Percentiles rank a stretch among this genome's conserved stretches.
Evolutionary conservation across 2,888 invertebrate genomes (phyloP).

Genomic region (Drosophila anomalata): DNA sequence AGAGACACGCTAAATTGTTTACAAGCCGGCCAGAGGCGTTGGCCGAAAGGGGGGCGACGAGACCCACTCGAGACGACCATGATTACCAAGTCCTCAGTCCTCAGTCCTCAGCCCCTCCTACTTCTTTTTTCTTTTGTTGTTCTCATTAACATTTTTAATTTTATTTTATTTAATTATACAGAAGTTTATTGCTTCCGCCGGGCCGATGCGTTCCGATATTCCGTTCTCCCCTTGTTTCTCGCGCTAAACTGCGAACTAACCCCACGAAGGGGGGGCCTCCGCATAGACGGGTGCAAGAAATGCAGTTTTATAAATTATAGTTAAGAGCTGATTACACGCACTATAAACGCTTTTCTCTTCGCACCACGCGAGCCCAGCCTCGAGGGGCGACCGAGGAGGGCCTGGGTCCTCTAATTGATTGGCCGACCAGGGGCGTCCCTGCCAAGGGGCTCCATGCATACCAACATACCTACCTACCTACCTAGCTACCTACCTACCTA

Average conservation of each 20-base stretch:
- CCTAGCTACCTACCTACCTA: too few species aligned
- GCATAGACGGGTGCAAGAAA: slow-evolving; percentile 20
- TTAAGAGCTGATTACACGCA: slow-evolving; percentile 80
- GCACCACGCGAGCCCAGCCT: slow-evolving; percentile 49
- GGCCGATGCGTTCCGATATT: slow-evolving; percentile 62
- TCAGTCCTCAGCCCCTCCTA: not conserved
- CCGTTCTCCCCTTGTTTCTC: slow-evolving; percentile 25
- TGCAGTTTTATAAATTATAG: slow-evolving; percentile 69
- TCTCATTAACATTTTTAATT: slow-evolving; percentile 79
- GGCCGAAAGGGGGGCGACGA: not conserved
- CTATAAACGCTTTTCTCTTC: slow-evolving; percentile 71
- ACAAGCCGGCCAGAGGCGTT: slow-evolving; percentile 52
- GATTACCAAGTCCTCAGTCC: slow-evolving; percentile 17
- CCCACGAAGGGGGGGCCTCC: slow-evolving; percentile 1
- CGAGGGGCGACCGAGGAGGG: slow-evolving; percentile 22
- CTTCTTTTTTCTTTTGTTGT: slow-evolving; percentile 14
- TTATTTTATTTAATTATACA: slow-evolving; percentile 80
- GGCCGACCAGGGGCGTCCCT: slow-evolving; percentile 35
- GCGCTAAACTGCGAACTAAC: slow-evolving; percentile 74
- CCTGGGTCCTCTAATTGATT: slow-evolving; percentile 63
- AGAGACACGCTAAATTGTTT: slow-evolving; percentile 78
- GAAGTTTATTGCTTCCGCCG: slow-evolving; percentile 75
- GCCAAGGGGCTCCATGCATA: not conserved
- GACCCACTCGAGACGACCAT: slow-evolving; percentile 4
- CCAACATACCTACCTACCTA: too few species aligned